These are phyloP conservation scores for Procambarus clarkii DNA, from an alignment of 1,140 invertebrate genomes.

Conservation along the genomic window DNA sequence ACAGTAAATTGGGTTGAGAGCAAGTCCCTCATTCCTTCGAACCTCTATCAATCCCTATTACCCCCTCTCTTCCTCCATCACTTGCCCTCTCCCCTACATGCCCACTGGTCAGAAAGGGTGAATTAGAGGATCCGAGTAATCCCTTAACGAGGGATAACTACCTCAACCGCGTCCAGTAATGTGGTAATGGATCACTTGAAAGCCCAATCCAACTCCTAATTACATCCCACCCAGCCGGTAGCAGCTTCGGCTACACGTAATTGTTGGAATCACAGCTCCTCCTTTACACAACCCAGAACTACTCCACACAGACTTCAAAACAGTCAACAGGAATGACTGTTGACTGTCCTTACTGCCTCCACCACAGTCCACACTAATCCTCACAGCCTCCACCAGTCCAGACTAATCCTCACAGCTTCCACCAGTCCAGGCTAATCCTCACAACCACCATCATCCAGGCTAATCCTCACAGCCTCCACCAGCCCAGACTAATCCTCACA, in stretches of 20 bases:
- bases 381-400: no score
- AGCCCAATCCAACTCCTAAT: background rate
- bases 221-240: background rate
- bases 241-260: no score
- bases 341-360: no score
- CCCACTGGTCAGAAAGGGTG: background rate
- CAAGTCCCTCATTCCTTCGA: background rate
- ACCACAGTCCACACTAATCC: no score
- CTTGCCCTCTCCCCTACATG: background rate
- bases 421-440: no score
- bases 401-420: no score
- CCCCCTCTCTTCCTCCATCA: background rate
- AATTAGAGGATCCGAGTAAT: background rate
- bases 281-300: no score
- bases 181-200: background rate
- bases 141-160: conserved; percentile 15
- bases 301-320: background rate
- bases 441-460: no score
- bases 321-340: background rate
- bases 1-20: no score
- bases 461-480: no score
- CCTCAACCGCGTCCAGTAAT: background rate
- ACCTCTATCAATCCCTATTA: background rate
- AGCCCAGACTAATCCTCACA: no score
- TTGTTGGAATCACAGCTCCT: no score